phyloP scores from a whole-genome alignment of 2,113 vertebrate genomes.

The Phasianus colchicus region DNA sequence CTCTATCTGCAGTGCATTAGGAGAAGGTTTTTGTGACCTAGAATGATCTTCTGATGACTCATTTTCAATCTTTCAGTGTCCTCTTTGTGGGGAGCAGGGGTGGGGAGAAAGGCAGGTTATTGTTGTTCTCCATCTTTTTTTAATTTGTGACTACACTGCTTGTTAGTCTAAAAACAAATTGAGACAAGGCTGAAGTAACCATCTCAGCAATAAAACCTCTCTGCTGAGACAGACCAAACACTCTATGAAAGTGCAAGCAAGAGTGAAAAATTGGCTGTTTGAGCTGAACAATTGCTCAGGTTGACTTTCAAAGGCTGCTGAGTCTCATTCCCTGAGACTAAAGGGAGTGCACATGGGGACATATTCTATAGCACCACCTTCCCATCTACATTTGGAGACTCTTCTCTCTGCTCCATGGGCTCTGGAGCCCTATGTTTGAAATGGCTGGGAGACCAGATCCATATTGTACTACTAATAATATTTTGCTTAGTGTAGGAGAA shows the following conservation, averaged over 20 bases:
- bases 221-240: slow-evolving; percentile 33
- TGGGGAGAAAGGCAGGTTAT: slow-evolving; percentile 38
- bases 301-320: neutral
- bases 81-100: slow-evolving; percentile 11
- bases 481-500: neutral
- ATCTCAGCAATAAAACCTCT: slow-evolving; percentile 68
- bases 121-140: slow-evolving; percentile 65
- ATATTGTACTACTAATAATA: neutral
- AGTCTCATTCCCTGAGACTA: neutral
- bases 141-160: slow-evolving; percentile 66
- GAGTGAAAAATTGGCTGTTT: slow-evolving; percentile 42
- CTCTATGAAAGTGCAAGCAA: slow-evolving; percentile 30
- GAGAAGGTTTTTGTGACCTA: slow-evolving; percentile 28
- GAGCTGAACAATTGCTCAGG: slow-evolving; percentile 31
- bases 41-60: slow-evolving; percentile 35
- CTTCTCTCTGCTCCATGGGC: neutral
- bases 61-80: neutral
- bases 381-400: neutral
- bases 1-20: neutral
- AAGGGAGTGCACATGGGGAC: neutral
- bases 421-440: accelerated
- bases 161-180: slow-evolving; percentile 69
- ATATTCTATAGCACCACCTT: neutral
- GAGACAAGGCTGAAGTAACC: slow-evolving; percentile 56
- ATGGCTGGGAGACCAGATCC: neutral